Evolutionary conservation across 2,113 vertebrate genomes (phyloP), one percentile per base, ranked within the genome.

Genomic region (Callorhinus ursinus): DNA sequence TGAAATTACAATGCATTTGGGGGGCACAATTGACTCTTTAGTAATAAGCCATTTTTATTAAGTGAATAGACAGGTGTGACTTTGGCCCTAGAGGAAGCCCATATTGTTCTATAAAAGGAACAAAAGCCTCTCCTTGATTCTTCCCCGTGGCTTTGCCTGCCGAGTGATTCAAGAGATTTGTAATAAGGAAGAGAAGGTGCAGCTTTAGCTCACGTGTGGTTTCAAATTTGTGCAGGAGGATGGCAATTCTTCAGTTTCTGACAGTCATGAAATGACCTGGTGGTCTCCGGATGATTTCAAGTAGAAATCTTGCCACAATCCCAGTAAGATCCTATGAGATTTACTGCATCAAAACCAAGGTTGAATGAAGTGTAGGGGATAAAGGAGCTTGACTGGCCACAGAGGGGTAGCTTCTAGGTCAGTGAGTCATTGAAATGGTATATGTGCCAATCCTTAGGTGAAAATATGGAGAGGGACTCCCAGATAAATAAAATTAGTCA

Each of bases 51-150:
- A 42, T 92, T 95, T 92, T 87, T 36, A 51, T 83, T 93, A 97
- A 98, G 90, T 55, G 65, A 97, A 79, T 84, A 59, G 22, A 53
- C 93, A 94, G 81, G 84, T 96, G 96, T 88, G 76, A 93, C 92
- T 95, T 24, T 12, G 53, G 69, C 42, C 76, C 67, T 55, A 18
- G 69, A 96, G 92, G 76, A 96, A 97, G 95, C 65, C 26, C 71
- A 90, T 81, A 39, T 72, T 92, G 74, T 96, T 97, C 92, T 96
- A 85, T 96, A 95, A 97, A 95, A 94, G 96, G 96, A 84, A 96
- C 88, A 93, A 84, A 89, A 95, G 22, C 33, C 72, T 91, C 90
- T 61, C 81, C 82, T 87, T 92, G 92, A 90, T 93, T 95, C 71
- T 88, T 85, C 65, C 31, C 46, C 19, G 53, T 6, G 65, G 46